Evolutionary conservation across 2,888 invertebrate genomes (phyloP).

Genomic region (Polyommatus icarus): DNA sequence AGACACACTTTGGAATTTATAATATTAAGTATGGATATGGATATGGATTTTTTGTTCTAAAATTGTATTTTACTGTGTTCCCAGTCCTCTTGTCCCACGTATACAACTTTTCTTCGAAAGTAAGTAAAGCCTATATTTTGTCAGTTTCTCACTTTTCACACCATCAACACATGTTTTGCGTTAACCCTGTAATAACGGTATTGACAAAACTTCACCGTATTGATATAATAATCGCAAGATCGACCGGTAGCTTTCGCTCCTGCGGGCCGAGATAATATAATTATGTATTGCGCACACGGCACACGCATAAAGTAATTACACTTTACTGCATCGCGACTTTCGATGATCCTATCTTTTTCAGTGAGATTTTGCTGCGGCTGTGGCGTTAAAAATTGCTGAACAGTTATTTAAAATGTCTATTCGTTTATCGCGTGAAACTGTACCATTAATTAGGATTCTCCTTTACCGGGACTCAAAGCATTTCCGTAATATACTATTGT

Average conservation of each 20-base stretch:
- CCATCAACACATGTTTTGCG: neutral
- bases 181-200: neutral
- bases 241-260: slow-evolving; percentile 65
- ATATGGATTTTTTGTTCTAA: no score
- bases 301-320: slow-evolving; percentile 33
- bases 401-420: no score
- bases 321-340: slow-evolving; percentile 11
- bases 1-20: no score
- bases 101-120: no score
- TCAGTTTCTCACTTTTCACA: neutral
- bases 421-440: neutral
- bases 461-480: neutral
- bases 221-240: slow-evolving; percentile 65
- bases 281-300: slow-evolving; percentile 39
- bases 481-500: neutral
- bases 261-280: slow-evolving; percentile 50
- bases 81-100: no score
- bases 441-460: neutral
- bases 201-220: slow-evolving; percentile 33
- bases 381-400: neutral
- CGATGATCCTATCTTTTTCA: slow-evolving; percentile 4
- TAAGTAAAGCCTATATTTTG: neutral
- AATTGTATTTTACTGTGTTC: no score
- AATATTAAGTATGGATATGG: no score
- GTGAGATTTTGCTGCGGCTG: neutral